Conservation (phyloP, 2,113 vertebrate species). For the Lasiurus borealis region DNA sequence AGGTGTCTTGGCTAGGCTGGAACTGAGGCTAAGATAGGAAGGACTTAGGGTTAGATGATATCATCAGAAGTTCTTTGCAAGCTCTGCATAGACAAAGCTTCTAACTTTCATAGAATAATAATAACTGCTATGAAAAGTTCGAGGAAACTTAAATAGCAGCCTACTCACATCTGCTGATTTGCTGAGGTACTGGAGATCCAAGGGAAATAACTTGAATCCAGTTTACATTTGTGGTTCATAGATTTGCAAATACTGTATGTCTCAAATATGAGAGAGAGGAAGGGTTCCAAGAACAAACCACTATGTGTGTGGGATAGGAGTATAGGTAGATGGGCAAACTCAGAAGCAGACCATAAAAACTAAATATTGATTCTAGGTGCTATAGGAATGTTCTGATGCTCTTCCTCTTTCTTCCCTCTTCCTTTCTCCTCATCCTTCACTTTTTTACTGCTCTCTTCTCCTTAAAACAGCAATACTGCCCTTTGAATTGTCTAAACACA, state of each 20-base stretch:
- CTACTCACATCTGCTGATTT: not conserved
- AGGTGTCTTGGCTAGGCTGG: not conserved
- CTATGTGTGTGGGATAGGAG: fast-evolving
- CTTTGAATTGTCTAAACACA: conserved; percentile 13
- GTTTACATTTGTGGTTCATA: not conserved
- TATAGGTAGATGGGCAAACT: not conserved
- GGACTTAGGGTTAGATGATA: not conserved
- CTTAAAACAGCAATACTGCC: not conserved
- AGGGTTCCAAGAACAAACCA: not conserved
- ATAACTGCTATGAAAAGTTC: not conserved
- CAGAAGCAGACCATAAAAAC: not conserved
- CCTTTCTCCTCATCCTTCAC: not conserved
- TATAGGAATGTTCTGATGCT: not conserved
- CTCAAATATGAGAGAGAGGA: not conserved
- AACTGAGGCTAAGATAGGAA: not conserved
- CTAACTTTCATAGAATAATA: conserved; percentile 22
- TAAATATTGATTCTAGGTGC: not conserved
- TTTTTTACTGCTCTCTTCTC: not conserved
- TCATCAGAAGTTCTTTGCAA: not conserved
- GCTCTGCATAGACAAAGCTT: not conserved
- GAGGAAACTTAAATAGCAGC: not conserved
- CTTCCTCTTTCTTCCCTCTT: not conserved
- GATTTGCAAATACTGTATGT: conserved; percentile 16
- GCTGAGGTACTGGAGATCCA: not conserved
- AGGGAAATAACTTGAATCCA: not conserved